These are phyloP conservation scores for Daboia siamensis DNA, from an alignment of 2,113 vertebrate species.

Conservation along the genomic window DNA sequence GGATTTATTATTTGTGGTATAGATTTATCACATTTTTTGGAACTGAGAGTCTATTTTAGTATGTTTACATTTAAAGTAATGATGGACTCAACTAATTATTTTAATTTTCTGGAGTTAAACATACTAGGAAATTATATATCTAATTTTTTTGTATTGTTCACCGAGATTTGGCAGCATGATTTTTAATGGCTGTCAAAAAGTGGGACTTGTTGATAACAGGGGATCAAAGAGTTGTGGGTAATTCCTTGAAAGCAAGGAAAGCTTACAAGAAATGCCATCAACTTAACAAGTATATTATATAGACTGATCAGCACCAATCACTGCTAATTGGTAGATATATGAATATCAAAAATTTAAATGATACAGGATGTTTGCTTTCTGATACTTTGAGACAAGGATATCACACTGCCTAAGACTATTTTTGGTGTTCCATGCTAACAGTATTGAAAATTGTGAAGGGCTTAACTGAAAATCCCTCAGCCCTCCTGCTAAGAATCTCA, in stretches of 20 bases:
- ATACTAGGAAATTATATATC: background rate
- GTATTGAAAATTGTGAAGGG: background rate
- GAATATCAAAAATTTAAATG: background rate
- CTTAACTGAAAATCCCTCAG: background rate
- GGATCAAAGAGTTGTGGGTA: background rate
- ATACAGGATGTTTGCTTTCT: background rate
- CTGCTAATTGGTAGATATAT: background rate
- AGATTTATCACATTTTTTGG: background rate
- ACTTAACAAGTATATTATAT: background rate
- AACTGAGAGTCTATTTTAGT: background rate
- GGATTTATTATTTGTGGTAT: background rate
- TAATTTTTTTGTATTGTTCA: background rate
- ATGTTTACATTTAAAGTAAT: background rate
- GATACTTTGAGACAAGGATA: accelerated
- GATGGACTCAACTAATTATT: background rate
- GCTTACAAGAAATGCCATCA: background rate
- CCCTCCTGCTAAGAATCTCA: conserved; percentile 11
- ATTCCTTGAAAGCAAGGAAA: background rate
- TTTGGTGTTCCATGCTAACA: background rate
- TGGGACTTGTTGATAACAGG: background rate
- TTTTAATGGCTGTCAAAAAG: background rate
- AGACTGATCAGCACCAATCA: background rate
- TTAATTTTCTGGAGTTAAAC: background rate
- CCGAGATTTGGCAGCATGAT: background rate
- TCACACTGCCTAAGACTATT: background rate